Percentiles rank a stretch among this genome's conserved stretches.
phyloP scores from a whole-genome alignment of 2,888 invertebrate species.

The Blomia tropicalis region DNA sequence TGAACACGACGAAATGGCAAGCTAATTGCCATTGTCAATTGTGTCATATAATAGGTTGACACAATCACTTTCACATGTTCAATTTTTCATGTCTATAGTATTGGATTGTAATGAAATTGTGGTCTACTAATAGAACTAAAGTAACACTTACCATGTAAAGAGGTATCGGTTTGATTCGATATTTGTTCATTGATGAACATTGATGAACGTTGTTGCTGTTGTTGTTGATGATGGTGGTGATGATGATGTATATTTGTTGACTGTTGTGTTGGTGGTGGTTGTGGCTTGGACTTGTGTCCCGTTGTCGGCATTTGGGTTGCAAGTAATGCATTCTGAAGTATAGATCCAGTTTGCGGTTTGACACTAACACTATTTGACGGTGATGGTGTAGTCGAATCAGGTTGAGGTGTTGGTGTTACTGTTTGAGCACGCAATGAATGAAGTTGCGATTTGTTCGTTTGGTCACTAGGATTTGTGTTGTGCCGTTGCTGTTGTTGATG shows the following conservation, averaged over 20 bases:
- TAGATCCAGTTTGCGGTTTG: constrained; percentile 3
- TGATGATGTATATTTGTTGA: no score
- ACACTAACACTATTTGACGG: not conserved
- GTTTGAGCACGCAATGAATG: constrained; percentile 1
- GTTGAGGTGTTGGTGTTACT: constrained; percentile 4
- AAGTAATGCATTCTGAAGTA: constrained; percentile 2
- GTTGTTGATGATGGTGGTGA: not conserved
- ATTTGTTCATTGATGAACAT: no score
- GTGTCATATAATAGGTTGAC: no score
- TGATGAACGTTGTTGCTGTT: constrained; percentile 11
- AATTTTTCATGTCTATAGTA: no score
- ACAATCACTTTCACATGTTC: no score
- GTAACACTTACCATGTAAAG: no score
- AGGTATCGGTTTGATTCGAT: no score
- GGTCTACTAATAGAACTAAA: no score
- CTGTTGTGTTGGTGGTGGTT: not conserved
- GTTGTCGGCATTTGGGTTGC: not conserved
- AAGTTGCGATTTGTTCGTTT: not conserved
- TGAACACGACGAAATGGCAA: no score
- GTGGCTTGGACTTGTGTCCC: no score
- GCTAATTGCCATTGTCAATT: no score
- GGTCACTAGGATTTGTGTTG: not conserved
- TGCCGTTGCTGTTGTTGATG: not conserved
- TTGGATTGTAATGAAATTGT: no score
- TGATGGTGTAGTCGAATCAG: constrained; percentile 6